These are phyloP conservation scores for Arbacia lixula DNA, from an alignment of 53 echinoderm and acorn worm genomes.

Conservation along the genomic window DNA sequence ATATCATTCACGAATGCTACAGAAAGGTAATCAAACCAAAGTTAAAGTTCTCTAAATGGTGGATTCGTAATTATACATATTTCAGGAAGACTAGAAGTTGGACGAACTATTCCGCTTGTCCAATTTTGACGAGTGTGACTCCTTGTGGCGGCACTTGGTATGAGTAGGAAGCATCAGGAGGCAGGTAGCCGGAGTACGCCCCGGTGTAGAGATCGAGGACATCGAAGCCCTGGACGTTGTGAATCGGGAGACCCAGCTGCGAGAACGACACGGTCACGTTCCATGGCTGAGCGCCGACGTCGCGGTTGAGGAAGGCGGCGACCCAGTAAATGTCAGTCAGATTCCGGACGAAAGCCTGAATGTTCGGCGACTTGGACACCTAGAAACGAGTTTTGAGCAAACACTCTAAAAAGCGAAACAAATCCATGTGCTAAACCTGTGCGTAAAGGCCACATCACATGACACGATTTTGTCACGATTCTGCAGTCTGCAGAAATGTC, in stretches of 20 bases:
- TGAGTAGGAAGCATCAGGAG: slow-evolving; percentile 58
- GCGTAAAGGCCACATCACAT: no score
- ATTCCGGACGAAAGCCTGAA: slow-evolving; percentile 18
- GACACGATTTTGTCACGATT: no score
- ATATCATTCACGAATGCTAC: no score
- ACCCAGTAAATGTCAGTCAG: slow-evolving; percentile 47
- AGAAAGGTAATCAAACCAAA: no score
- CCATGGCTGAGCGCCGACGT: neutral
- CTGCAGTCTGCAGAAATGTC: no score
- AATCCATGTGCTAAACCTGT: no score
- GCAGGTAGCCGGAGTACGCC: slow-evolving; percentile 65
- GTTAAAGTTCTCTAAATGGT: no score
- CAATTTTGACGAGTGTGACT: slow-evolving; percentile 54
- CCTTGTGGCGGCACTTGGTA: slow-evolving; percentile 52
- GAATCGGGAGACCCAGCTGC: slow-evolving; percentile 55
- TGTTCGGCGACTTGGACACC: neutral
- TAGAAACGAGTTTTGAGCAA: no score
- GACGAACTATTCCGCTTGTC: slow-evolving; percentile 39
- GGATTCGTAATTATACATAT: no score
- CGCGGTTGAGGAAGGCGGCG: slow-evolving; percentile 57
- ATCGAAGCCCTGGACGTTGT: slow-evolving; percentile 63
- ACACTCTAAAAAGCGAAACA: no score
- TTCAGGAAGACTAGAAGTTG: no score
- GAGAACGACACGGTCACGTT: slow-evolving; percentile 60
- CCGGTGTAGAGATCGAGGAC: slow-evolving; percentile 58